Conservation (phyloP, 1,140 invertebrate genomes). For the Sinonovacula constricta region DNA sequence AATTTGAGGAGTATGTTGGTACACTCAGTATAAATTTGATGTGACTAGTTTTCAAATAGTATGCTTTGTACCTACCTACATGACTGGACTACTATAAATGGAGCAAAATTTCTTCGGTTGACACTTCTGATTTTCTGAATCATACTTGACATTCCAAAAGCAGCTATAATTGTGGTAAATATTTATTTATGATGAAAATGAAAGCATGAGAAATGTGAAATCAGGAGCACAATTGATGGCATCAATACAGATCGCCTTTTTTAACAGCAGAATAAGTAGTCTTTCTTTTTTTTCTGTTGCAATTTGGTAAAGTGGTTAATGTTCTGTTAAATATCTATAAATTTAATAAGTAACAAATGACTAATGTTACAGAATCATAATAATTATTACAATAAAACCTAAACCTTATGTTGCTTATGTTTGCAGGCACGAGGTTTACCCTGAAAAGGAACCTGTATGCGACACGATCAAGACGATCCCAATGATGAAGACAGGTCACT, state of each 20-base stretch:
- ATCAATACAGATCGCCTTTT: too few relatives aligned
- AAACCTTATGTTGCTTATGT: not conserved
- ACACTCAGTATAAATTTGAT: too few relatives aligned
- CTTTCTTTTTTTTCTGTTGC: not conserved
- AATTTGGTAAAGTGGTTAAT: not conserved
- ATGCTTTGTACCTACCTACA: too few relatives aligned
- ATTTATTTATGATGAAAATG: too few relatives aligned
- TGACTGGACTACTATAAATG: too few relatives aligned
- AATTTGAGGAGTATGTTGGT: too few relatives aligned
- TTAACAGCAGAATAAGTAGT: not conserved
- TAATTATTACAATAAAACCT: not conserved
- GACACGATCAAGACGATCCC: conserved; percentile 41
- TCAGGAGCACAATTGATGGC: too few relatives aligned
- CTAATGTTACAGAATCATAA: not conserved
- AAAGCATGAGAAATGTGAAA: too few relatives aligned
- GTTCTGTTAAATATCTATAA: not conserved
- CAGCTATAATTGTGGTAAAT: too few relatives aligned
- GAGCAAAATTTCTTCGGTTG: too few relatives aligned
- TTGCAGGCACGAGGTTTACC: conserved; percentile 47
- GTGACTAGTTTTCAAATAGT: too few relatives aligned
- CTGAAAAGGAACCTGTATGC: not conserved
- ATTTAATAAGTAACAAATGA: not conserved
- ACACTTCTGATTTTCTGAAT: not conserved
- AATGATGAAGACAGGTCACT: conserved; percentile 50
- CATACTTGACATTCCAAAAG: too few relatives aligned